Evolutionary conservation across 64 coral and sea anemone species (phyloP).

Genomic region (Montipora capricornis): DNA sequence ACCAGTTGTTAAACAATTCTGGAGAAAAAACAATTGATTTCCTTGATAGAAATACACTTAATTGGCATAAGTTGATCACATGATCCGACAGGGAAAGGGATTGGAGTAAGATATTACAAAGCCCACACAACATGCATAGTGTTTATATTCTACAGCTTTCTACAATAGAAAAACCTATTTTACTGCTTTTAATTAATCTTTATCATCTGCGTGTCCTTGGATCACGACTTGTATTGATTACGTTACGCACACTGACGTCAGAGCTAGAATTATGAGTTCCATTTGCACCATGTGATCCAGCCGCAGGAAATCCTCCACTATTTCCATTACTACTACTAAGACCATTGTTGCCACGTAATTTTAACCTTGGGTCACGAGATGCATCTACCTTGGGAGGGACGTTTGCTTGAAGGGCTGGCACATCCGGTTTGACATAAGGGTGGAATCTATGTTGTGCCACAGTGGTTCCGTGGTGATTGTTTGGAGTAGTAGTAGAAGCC

Average conservation of each 20-base stretch:
- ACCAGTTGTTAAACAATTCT: not conserved
- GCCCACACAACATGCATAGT: not conserved
- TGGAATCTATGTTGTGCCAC: constrained; percentile 80
- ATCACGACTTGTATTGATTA: constrained; percentile 93
- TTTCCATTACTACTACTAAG: constrained; percentile 57
- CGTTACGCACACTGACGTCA: constrained; percentile 59
- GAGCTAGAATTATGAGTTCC: constrained; percentile 48
- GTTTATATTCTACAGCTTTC: not conserved
- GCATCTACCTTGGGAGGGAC: constrained; percentile 56
- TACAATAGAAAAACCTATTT: not conserved
- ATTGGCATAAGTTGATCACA: too few relatives aligned
- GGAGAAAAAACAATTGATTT: too few relatives aligned
- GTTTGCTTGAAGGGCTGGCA: constrained; percentile 7
- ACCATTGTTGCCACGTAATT: constrained; percentile 56
- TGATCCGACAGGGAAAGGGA: too few relatives aligned
- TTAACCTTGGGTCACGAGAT: constrained; percentile 89
- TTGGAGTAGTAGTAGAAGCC: constrained; percentile 40
- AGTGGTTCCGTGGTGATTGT: constrained; percentile 37
- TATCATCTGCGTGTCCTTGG: constrained; percentile 73
- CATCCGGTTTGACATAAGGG: constrained; percentile 80
- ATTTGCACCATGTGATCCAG: constrained; percentile 48
- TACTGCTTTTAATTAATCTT: not conserved
- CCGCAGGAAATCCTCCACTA: not conserved
- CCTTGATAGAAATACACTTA: too few relatives aligned
- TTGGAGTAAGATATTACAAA: too few relatives aligned